Evolutionary conservation across 2,113 vertebrate species (phyloP), one percentile per base, ranked within the genome.

Genomic region (Vanacampus margaritifer): DNA sequence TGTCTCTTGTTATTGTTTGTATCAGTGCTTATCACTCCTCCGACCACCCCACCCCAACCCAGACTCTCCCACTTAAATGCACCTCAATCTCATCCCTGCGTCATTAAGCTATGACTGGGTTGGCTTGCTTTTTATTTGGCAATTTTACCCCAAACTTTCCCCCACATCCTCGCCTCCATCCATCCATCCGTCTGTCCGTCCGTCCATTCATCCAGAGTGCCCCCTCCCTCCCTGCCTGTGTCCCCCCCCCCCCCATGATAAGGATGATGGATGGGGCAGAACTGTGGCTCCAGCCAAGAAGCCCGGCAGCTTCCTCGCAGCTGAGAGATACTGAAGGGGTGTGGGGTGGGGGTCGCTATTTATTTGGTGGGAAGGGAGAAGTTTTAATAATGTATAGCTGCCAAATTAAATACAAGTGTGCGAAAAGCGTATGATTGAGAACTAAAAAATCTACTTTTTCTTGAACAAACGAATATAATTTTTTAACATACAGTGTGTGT

Each of bases 191-290:
- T 58, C 53, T 12, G 12, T 57, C 54, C 11, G 32, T 28, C 76
- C 3, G 69, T 73, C 58, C 60, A 62, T 62, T 39, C 60, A 62
- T 62, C 74, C 91, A 85, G 93, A 93, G 94, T 93, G 90, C 78
- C 89, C 37, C 61, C 91, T 7, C 32, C 93, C 94, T 94, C 89
- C 77, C 90, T 71, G 64, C 39, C 79, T 68, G 35, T 56, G 91
- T 1, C 36, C 59, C 21, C 37, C 36, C 14, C 59, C 37, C 37
- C 23, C 14, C 0, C n/a, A 26, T 93, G 95, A 97, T 96, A 96
- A 97, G 95, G 87, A 84, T 96, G 95, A 96, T 95, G 94, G 93
- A 97, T 95, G 84, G 87, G 89, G 87, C 86, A 92, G 83, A 86
- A 90, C 85, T 86, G 88, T 95, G 95, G 94, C 95, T 96, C 95